Base-by-base conservation (phyloP, 1,140 invertebrate species). In the Maniola jurtina region DNA sequence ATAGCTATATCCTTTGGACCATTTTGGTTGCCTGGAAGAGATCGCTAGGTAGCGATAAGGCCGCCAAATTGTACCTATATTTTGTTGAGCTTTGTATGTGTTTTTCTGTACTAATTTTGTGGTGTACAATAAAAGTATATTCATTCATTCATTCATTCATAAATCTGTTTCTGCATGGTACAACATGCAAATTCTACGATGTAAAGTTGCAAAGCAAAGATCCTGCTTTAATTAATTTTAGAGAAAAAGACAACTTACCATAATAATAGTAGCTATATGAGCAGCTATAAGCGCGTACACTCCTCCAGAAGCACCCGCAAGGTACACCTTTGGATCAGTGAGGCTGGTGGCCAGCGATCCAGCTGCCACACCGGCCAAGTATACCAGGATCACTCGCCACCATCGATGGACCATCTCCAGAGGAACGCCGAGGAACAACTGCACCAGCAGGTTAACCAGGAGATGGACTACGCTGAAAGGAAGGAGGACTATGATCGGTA, bases 331-430 rank as follows among this genome's bases (percentile, higher is more conserved):
- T 0, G 97, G 97, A 91, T 98, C 98, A 7, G 95, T 94, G 2
- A 99, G 92, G 3, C 97, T 98, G n/a, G 97, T 97, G 8, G 95
- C 96, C 45, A 97, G 92, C 4, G 95, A 96, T n/a, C 97, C 96
- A 10, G 96, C 96, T 3, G 96, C 77, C 0, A 98, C 97, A 2
- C 97, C 97, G 0, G 95, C 94, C 50, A 96, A 79, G 79, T 96
- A 97, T 40, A 98, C 94, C 2, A 96, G 83, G 0, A 96, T 88
- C 4, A 99, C 95, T 56, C 97, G 92, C 96, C 97, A 98, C 94
- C 96, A 98, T 73, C 95, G 95, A 84, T 99, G 98, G 9, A 99
- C 98, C 94, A 99, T 96, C 89, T 99, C 98, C 58, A 99, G 84
- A 0, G 97, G 97, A 16, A 99, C 93, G 3, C 98, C 98, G 54